Percentiles rank a stretch among this genome's conserved stretches.
phyloP scores from a whole-genome alignment of 2,113 vertebrate species.

The Oplegnathus fasciatus region DNA sequence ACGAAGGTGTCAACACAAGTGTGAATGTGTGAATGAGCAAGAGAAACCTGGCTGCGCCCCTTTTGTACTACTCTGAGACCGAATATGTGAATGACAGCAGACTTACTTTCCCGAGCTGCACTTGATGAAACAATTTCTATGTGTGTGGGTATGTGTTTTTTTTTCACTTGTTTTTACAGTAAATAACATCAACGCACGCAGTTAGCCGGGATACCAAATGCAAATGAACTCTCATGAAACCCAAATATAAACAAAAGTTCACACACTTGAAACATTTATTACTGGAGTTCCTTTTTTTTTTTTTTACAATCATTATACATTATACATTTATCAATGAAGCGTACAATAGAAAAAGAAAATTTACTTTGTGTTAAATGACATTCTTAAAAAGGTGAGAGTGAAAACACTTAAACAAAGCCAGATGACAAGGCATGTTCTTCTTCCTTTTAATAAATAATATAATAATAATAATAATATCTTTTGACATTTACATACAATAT shows the following conservation, averaged over 20 bases:
- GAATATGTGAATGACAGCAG: constrained; percentile 10
- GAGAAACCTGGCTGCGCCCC: constrained; percentile 23
- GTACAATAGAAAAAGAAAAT: constrained; percentile 67
- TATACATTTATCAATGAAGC: constrained; percentile 78
- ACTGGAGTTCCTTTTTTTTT: constrained; percentile 78
- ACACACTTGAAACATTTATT: constrained; percentile 82
- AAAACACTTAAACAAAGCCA: constrained; percentile 65
- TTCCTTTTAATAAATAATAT: constrained; percentile 60
- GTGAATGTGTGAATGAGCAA: constrained; percentile 38
- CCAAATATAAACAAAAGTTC: neutral
- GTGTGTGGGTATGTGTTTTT: neutral
- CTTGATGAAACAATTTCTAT: neutral
- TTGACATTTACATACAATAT: constrained; percentile 60
- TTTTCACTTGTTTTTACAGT: neutral
- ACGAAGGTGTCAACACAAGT: constrained; percentile 26
- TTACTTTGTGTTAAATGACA: constrained; percentile 63
- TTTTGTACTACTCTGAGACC: neutral
- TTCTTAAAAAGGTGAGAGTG: constrained; percentile 73
- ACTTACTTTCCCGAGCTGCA: neutral
- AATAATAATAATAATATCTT: constrained; percentile 20
- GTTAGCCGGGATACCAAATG: neutral
- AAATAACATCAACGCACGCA: neutral
- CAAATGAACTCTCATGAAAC: constrained; percentile 28
- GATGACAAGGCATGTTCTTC: constrained; percentile 60
- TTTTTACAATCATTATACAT: constrained; percentile 89